Evolutionary conservation across 1,140 invertebrate species (phyloP), one percentile per base, ranked within the genome.

Genomic region (Tyrophagus putrescentiae): DNA sequence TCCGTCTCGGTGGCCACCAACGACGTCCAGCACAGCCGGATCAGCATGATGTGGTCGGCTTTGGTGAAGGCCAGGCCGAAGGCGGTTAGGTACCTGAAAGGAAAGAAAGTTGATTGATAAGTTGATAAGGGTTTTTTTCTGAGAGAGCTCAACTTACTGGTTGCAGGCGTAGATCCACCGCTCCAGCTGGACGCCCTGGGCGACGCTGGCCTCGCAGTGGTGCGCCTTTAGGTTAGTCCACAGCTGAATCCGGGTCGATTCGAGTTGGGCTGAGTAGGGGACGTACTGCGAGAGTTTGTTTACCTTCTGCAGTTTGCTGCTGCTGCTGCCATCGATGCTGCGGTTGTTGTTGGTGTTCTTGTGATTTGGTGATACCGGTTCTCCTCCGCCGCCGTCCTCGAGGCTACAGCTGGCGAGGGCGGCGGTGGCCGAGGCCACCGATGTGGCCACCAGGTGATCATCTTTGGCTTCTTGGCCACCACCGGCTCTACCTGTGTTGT

Each of bases 41-140:
- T 80, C 23, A 94, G 77, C 16, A 75, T 69, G 25, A 94, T 78
- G 69, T 95, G 89, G 70, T 93, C 88, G 66, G 85, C 81, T 72
- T 92, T 93, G 3, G 80, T 81, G 72, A 94, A 91, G 67, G 86
- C 85, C 62, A 83, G 70, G 11, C 85, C 86, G 76, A 88, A 89
- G 27, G 88, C 72, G 65, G 80, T 78, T 31, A 90, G 80, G 67
- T 87, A 91, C 66, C 74, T 39, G 13, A 13, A 13, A 39, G 36
- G 36, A 39, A n/a, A n/a, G n/a, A n/a, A n/a, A n/a, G n/a, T n/a
- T n/a, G n/a, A n/a, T n/a, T n/a, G n/a, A n/a, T n/a, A n/a, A n/a
- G n/a, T n/a, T n/a, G n/a, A n/a, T n/a, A n/a, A n/a, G n/a, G n/a
- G n/a, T n/a, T n/a, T n/a, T n/a, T n/a, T n/a, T n/a, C n/a, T n/a